Evolutionary conservation across 2,797 vertebrate species (phyloP).

Genomic region (Chloroceryle amazona): DNA sequence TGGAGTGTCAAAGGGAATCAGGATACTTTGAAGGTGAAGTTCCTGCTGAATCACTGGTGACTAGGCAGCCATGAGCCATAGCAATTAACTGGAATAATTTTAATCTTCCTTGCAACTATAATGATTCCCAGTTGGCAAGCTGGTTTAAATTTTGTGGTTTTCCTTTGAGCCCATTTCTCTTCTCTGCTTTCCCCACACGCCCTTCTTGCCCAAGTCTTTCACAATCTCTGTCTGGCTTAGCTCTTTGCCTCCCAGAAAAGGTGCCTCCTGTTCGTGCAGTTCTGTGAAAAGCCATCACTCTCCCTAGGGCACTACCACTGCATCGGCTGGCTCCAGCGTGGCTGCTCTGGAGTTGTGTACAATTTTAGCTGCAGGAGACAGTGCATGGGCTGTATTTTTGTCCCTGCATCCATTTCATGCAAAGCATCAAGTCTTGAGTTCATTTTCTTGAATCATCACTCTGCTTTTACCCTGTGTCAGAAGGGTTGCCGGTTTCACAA

Average conservation of each 20-base stretch:
- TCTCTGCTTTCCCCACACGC: not conserved
- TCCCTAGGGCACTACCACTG: not conserved
- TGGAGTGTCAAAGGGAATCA: not conserved
- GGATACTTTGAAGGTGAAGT: constrained; percentile 12
- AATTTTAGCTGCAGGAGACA: fast-evolving
- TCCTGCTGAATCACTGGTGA: constrained; percentile 57
- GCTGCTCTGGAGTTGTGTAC: not conserved
- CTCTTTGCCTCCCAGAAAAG: not conserved
- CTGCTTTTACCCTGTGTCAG: not conserved
- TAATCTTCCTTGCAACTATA: constrained; percentile 39
- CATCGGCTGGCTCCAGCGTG: not conserved
- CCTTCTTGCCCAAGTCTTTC: constrained; percentile 31
- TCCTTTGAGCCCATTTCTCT: constrained; percentile 7
- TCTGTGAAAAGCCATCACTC: not conserved
- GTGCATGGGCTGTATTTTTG: not conserved
- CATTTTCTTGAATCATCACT: not conserved
- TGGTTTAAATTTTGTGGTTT: constrained; percentile 26
- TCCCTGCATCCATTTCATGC: fast-evolving
- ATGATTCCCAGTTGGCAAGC: constrained; percentile 21
- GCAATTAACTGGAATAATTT: constrained; percentile 20
- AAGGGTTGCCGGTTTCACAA: not conserved
- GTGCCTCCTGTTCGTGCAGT: not conserved
- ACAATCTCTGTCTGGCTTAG: constrained; percentile 16
- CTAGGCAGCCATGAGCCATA: not conserved
- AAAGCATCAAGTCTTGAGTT: fast-evolving